Conservation (phyloP, 2,113 vertebrate species). For the Cynopterus brachyotis region DNA sequence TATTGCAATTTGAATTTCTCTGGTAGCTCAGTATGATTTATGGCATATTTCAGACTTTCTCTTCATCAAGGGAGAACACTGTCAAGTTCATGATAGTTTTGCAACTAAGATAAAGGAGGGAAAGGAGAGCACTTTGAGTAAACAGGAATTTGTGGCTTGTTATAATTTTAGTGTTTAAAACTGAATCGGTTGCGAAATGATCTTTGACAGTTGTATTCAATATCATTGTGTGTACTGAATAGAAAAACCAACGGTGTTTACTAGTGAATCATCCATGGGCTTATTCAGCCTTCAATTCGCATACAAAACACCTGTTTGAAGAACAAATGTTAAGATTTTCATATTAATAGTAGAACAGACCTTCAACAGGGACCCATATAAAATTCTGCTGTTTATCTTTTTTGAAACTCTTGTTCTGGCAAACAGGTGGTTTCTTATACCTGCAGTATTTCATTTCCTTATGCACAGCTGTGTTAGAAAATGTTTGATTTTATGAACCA, state of each 20-base stretch:
- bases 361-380: slow-evolving; percentile 28
- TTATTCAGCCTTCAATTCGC: slow-evolving; percentile 6
- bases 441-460: slow-evolving; percentile 74
- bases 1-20: slow-evolving; percentile 84
- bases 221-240: background rate
- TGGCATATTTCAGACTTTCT: slow-evolving; percentile 82
- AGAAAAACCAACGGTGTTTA: background rate
- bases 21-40: slow-evolving; percentile 85
- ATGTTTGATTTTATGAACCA: slow-evolving; percentile 68
- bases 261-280: background rate
- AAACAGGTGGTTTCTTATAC: slow-evolving; percentile 66
- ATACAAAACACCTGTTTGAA: slow-evolving; percentile 59
- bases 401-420: slow-evolving; percentile 37
- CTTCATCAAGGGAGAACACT: slow-evolving; percentile 77
- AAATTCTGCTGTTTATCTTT: slow-evolving; percentile 58
- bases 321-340: slow-evolving; percentile 41
- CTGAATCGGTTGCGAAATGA: slow-evolving; percentile 44
- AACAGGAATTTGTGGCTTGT: background rate
- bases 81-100: slow-evolving; percentile 78
- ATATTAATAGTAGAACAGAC: slow-evolving; percentile 13
- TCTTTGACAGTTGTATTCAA: slow-evolving; percentile 33
- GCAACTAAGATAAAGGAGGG: slow-evolving; percentile 68
- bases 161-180: slow-evolving; percentile 32
- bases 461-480: slow-evolving; percentile 67
- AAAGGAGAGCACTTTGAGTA: slow-evolving; percentile 53